Base-by-base conservation (phyloP, 1,140 invertebrate genomes). In the Drosophila kepulauana region DNA sequence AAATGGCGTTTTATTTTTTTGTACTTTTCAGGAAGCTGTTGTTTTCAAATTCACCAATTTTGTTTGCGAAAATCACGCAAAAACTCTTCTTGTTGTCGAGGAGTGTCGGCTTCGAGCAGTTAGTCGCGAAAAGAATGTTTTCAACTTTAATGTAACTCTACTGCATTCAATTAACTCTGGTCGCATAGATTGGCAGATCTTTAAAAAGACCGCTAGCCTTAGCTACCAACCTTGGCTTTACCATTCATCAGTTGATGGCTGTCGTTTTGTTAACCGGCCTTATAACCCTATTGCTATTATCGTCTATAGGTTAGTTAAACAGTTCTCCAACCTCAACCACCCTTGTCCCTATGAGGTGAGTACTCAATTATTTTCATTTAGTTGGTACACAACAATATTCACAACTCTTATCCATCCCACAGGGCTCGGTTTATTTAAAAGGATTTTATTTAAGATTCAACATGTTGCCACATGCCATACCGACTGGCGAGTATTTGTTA, bases 211-310 rank as follows among this genome's bases (percentile, higher is more conserved):
- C 5, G 54, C 13, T 11, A 3, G 7, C 33, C 33, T 35, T 35
- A 35, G 62, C 6, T 65, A 43, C 10, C 43, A 65, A 33, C 49
- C 49, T 1, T 65, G 62, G 62, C 48, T 64, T 1, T 52, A 64
- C 35, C 52, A 43, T 7, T 7, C 5, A 11, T 30, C 16, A 35
- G 7, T 65, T 6, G 62, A 65, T 10, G 33, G 11, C 5, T 65
- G 62, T 8, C 33, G 38, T 6, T 65, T 65, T 30, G 2, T 54
- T 1, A 52, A 45, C 20, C 51, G 20, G 5, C 25, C 49, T 5
- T 54, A 54, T 16, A 52, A 64, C 28, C 62, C 62, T 2, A 13
- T 64, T 43, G 62, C 62, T 10, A 65, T 54, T 4, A 7, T 65
- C 1, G 35, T 54, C 4, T 30, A 54, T 11, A 65, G 15, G 5